Percentiles rank a stretch among this genome's conserved stretches.
Conservation (phyloP, 1,140 invertebrate genomes). For the Drosophila arizonae region DNA sequence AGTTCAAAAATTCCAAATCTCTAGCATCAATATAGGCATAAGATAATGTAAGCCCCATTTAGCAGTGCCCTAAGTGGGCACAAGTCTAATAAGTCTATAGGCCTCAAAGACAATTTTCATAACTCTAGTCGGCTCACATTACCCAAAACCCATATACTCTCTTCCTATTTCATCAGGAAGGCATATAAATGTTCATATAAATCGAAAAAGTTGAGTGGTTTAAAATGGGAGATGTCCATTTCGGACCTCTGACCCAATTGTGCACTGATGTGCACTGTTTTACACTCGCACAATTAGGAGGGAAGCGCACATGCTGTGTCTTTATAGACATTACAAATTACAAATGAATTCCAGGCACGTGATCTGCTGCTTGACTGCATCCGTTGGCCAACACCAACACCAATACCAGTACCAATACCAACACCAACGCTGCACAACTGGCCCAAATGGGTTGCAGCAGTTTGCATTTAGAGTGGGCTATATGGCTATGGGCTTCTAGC, state of each 20-base stretch:
- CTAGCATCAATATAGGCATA: too few relatives aligned
- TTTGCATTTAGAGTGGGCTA: neutral
- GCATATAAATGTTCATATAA: too few relatives aligned
- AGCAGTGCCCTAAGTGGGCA: too few relatives aligned
- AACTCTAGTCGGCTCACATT: too few relatives aligned
- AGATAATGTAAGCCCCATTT: too few relatives aligned
- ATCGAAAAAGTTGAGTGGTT: neutral
- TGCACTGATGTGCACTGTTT: conserved; percentile 32
- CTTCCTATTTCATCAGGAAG: too few relatives aligned
- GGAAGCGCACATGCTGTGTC: conserved; percentile 27
- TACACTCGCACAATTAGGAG: conserved; percentile 44
- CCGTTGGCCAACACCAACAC: conserved; percentile 10
- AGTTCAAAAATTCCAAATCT: too few relatives aligned
- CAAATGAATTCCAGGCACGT: conserved; percentile 58
- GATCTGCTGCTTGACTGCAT: conserved; percentile 52
- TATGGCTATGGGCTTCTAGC: neutral
- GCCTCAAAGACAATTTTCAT: too few relatives aligned
- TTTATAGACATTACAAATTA: conserved; percentile 47
- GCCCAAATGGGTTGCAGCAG: neutral
- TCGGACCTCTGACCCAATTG: conserved; percentile 44
- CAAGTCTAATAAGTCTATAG: too few relatives aligned
- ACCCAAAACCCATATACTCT: too few relatives aligned
- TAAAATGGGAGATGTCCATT: conserved; percentile 15
- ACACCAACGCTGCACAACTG: neutral
- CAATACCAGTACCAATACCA: neutral